These are phyloP conservation scores for Lepilemur septentrionalis DNA, from an alignment of 2,797 vertebrate species.

Conservation along the genomic window DNA sequence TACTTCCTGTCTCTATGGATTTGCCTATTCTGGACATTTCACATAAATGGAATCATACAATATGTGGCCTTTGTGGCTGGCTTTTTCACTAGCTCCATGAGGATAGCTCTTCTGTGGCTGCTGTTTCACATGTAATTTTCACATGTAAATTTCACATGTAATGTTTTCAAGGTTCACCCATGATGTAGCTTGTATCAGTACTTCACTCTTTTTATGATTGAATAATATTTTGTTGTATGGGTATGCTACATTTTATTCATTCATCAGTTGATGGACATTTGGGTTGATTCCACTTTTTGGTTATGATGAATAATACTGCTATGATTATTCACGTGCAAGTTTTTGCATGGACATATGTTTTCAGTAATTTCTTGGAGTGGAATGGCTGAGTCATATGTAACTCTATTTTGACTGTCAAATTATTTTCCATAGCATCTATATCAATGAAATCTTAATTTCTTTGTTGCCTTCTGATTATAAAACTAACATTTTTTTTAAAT, in stretches of 20 bases:
- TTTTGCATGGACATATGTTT: not conserved
- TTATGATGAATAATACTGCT: not conserved
- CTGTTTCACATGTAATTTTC: too few relatives aligned
- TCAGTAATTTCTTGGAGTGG: not conserved
- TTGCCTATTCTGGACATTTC: not conserved
- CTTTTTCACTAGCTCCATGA: not conserved
- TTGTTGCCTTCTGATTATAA: slow-evolving; percentile 4
- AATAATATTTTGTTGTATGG: not conserved
- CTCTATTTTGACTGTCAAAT: not conserved
- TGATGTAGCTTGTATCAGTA: not conserved
- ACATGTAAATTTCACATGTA: too few relatives aligned
- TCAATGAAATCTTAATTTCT: not conserved
- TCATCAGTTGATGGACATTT: not conserved
- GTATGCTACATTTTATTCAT: not conserved
- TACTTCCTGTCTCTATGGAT: not conserved
- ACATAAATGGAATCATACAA: not conserved
- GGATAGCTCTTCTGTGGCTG: too few relatives aligned
- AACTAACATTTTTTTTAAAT: not conserved
- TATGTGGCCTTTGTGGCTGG: not conserved
- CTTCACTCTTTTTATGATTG: not conserved
- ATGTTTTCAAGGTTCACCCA: not conserved
- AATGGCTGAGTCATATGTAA: not conserved
- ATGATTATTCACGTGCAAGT: not conserved
- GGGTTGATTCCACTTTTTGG: not conserved
- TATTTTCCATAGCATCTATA: not conserved